phyloP scores from a whole-genome alignment of 2,888 invertebrate genomes.

The Acanthosoma haemorrhoidale region DNA sequence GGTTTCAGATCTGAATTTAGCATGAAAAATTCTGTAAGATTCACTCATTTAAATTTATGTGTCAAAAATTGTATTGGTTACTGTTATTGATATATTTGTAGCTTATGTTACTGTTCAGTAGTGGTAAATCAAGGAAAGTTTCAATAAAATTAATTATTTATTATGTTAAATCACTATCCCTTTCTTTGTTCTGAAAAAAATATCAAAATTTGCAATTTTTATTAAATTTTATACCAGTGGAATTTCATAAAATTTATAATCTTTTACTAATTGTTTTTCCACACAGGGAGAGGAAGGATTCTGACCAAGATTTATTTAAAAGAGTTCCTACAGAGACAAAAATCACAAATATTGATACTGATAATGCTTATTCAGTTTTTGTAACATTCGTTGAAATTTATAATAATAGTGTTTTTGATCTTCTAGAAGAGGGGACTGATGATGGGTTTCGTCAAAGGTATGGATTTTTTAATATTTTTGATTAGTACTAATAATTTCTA shows the following conservation, averaged over 20 bases:
- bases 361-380: constrained; percentile 83
- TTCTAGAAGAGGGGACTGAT: constrained; percentile 68
- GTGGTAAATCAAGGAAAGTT: too few relatives aligned
- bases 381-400: constrained; percentile 94
- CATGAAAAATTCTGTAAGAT: too few relatives aligned
- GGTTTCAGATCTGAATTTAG: too few relatives aligned
- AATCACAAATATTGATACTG: constrained; percentile 65
- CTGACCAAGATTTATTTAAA: constrained; percentile 58
- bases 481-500: too few relatives aligned
- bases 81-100: too few relatives aligned
- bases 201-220: neutral
- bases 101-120: too few relatives aligned
- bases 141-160: too few relatives aligned
- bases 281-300: constrained; percentile 52
- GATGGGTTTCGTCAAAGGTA: constrained; percentile 58
- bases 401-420: constrained; percentile 92
- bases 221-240: too few relatives aligned
- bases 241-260: neutral
- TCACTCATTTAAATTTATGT: too few relatives aligned
- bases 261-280: too few relatives aligned
- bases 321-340: constrained; percentile 50
- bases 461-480: neutral
- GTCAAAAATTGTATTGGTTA: too few relatives aligned
- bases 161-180: too few relatives aligned
- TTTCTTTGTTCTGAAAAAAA: neutral